These are phyloP conservation scores for Nephrotoma appendiculata DNA, from an alignment of 2,888 invertebrate genomes.

Conservation along the genomic window DNA sequence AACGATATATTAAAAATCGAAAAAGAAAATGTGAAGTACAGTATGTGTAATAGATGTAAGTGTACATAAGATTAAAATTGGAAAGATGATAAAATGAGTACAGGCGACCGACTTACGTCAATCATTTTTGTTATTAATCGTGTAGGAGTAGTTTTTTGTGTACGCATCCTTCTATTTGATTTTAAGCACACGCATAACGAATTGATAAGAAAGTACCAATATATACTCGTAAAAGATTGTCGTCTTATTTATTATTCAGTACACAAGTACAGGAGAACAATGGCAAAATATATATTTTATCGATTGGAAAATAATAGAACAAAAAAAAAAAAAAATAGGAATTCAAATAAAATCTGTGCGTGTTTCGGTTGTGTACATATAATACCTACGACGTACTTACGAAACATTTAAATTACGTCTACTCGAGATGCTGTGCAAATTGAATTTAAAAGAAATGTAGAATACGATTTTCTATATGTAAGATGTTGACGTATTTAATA, in stretches of 20 bases:
- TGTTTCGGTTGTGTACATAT: no score
- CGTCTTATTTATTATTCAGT: not conserved
- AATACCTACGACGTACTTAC: no score
- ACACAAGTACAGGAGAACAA: not conserved
- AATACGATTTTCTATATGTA: no score
- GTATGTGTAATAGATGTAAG: not conserved
- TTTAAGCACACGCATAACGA: not conserved
- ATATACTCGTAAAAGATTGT: not conserved
- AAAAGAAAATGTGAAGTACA: not conserved
- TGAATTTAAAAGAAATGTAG: no score
- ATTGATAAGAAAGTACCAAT: not conserved
- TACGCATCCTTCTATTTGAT: not conserved
- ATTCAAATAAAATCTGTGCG: no score
- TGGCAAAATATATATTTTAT: not conserved
- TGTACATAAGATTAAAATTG: no score
- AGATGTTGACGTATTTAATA: no score
- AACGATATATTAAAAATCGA: conserved; percentile 4
- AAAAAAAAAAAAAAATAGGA: not conserved
- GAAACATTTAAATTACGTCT: no score
- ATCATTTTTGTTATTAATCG: not conserved
- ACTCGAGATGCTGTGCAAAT: not conserved
- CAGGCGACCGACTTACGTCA: not conserved
- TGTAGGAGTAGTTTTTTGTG: not conserved
- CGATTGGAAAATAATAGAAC: not conserved
- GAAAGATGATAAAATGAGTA: not conserved